phyloP scores from a whole-genome alignment of 2,113 vertebrate genomes.

The Otolemur garnettii region DNA sequence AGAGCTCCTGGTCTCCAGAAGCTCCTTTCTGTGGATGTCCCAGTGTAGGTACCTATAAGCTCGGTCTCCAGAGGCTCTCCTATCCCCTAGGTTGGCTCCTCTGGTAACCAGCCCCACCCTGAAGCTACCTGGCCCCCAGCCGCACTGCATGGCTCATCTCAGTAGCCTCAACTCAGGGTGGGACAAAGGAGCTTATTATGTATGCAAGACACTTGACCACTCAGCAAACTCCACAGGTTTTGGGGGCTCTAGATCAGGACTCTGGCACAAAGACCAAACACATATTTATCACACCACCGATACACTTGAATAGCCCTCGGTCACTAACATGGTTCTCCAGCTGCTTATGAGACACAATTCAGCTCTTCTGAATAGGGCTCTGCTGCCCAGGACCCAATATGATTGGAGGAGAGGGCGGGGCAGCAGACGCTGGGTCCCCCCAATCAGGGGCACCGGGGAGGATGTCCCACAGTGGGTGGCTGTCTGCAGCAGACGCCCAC shows the following conservation, averaged over 20 bases:
- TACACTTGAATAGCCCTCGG: neutral
- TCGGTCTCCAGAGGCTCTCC: neutral
- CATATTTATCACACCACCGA: neutral
- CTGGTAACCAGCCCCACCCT: neutral
- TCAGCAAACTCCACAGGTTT: conserved; percentile 44
- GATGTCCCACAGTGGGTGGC: neutral
- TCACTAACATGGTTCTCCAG: neutral
- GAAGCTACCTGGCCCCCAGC: neutral
- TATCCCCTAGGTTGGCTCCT: neutral
- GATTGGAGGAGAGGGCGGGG: neutral
- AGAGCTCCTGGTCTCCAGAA: neutral
- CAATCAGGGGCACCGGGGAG: neutral
- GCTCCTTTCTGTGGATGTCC: neutral
- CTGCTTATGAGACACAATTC: neutral
- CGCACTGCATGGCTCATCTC: neutral
- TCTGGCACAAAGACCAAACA: conserved; percentile 29
- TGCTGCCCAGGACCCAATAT: neutral
- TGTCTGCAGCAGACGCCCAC: neutral
- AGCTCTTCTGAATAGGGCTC: neutral
- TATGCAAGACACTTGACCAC: neutral
- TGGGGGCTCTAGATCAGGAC: neutral
- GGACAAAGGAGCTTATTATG: neutral
- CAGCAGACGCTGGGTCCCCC: neutral
- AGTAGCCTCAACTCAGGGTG: neutral
- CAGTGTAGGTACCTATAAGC: neutral